Evolutionary conservation across 2,888 invertebrate genomes (phyloP), one percentile per base, ranked within the genome.

Genomic region (Agrenia bidenticulata): DNA sequence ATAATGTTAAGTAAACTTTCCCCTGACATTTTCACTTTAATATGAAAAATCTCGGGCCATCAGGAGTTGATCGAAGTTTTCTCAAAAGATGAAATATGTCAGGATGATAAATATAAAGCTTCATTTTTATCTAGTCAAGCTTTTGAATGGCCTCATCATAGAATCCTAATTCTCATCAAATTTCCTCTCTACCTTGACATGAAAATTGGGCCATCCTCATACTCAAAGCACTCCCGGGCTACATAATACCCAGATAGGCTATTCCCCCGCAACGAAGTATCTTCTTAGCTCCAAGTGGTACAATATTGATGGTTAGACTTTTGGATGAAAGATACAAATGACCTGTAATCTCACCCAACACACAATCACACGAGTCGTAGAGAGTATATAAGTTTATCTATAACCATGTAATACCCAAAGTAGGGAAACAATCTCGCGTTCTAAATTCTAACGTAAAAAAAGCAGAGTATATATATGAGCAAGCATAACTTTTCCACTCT

Each of bases 271-370:
- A 51, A 51, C 51, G 9, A 19, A 7, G 21, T 51, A 51, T 17
- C 45, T 9, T n/a, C n/a, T n/a, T n/a, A n/a, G n/a, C n/a, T n/a
- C n/a, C n/a, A n/a, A n/a, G n/a, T 17, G 5, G 45, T 45, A 19
- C 9, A 45, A 45, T 45, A 45, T 45, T 45, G 45, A 45, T 45
- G n/a, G 45, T 15, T 15, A 45, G 45, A 4, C 19, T 15, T 15
- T 19, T 15, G 2, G 55, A 55, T 55, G 55, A 55, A 55, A 32
- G 55, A 32, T 55, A 55, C 55, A 55, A 55, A 55, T 55, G 55
- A 55, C 55, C 27, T 24, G 55, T 27, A 55, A 55, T 55, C 55
- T 55, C 27, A 27, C 5, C 9, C 9, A 17, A 45, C n/a, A 17
- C 45, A 45, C 5, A 45, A 45, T 19, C 45, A 5, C 4, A 45